Evolutionary conservation across 2,888 invertebrate genomes (phyloP).

Genomic region (Ctenicera cuprea): DNA sequence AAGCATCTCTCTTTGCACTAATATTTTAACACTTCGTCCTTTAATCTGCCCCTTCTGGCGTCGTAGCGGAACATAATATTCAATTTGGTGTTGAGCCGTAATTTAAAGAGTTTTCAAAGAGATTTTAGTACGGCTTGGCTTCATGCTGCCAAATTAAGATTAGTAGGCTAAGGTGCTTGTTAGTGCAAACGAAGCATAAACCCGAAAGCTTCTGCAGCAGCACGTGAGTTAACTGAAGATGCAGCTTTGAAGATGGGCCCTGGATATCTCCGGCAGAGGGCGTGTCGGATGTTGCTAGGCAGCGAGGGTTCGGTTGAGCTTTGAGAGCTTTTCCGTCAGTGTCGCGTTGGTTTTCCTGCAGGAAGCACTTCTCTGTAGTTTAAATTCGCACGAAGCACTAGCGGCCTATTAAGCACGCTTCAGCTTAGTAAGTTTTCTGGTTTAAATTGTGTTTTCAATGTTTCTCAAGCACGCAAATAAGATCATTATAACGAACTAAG

Average conservation of each 20-base stretch:
- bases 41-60: conserved; percentile 3
- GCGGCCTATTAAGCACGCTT: conserved; percentile 26
- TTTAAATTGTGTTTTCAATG: conserved; percentile 25
- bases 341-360: conserved; percentile 38
- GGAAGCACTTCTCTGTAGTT: conserved; percentile 37
- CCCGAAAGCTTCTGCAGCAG: conserved; percentile 44
- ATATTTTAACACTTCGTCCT: background rate
- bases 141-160: conserved; percentile 9
- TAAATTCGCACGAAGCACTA: conserved; percentile 19
- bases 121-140: conserved; percentile 19
- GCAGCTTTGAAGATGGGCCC: conserved; percentile 40
- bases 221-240: conserved; percentile 49
- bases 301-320: conserved; percentile 40
- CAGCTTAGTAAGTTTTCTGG: conserved; percentile 32
- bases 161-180: conserved; percentile 19
- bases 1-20: conserved; percentile 16
- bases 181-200: conserved; percentile 34
- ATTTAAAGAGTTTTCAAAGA: conserved; percentile 1
- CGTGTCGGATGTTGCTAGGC: conserved; percentile 49
- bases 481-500: background rate
- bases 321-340: conserved; percentile 37
- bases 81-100: background rate
- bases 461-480: background rate
- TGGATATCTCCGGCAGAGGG: conserved; percentile 48
- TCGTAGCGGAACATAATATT: background rate